Base-by-base conservation (phyloP, 2,797 vertebrate species). In the Oreochromis mossambicus region DNA sequence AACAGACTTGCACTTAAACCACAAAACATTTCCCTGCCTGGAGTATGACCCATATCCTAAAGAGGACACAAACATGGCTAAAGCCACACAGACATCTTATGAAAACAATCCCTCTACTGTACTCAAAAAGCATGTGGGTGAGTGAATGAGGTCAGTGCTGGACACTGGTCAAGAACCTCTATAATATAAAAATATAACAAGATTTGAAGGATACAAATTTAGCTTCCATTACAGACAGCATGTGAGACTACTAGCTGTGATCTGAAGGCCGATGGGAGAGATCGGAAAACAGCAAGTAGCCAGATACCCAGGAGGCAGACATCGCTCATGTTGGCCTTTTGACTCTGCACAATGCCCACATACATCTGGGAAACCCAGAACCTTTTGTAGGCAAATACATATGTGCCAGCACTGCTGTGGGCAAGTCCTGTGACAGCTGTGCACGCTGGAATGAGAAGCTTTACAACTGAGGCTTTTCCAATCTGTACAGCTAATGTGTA, bases 341-440 rank as follows among this genome's bases (percentile, higher is more conserved):
- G 82, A 82, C 86, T 89, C 82, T 29, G 66, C 83, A 93, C 93
- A 95, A 94, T 91, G 91, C 90, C 29, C 82, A 80, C 92, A 93
- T 92, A 88, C 92, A 94, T 95, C 89, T 92, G 91, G 91, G 78
- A 78, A 87, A 55, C 26, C 83, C 58, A 52, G 87, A 83, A 89
- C 80, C 83, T 77, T 91, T 86, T 86, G 88, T 61, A 46, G 89
- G 92, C 88, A 80, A 79, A 87, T 90, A 88, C 91, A 93, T 94
- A 94, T 93, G 92, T 93, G 90, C 88, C 92, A 88, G 77, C 17
- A 36, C 84, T 83, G 90, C 94, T 89, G 93, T 89, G 80, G 90
- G 92, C 89, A 7, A 75, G 89, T 82, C 75, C 82, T 63, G 81
- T 14, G 90, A 90, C 95, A 96, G 95, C 94, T 95, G 95, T 82